Base-by-base conservation (phyloP, 2,113 vertebrate genomes). In the Rafetus swinhoei region DNA sequence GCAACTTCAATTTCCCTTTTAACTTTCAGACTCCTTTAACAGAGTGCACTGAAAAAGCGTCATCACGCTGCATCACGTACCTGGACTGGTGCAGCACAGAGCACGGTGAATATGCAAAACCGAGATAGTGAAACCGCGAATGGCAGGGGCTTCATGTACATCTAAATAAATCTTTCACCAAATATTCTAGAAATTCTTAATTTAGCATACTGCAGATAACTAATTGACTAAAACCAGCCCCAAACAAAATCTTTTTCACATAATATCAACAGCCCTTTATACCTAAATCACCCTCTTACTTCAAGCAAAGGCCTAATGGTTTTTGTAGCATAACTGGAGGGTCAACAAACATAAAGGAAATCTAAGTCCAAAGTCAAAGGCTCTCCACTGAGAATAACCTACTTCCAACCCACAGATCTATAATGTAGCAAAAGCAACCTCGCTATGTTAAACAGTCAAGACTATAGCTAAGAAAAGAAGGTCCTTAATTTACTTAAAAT, bases 201-300 rank as follows among this genome's bases (percentile, higher is more conserved):
- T 96, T 96, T 95, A 92, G 82, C 86, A 24, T 92, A 62, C 94
- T 91, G 79, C 94, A 81, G 72, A n/a, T 52, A 90, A 86, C 55
- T 90, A 92, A 96, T 86, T 93, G 95, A 85, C 88, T 95, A 86
- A 95, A 95, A 92, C 94, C 93, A 89, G 81, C 74, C 74, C 90
- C 92, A 84, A 87, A 81, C 89, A 93, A 81, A 93, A 87, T 45
- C n/a, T 35, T 35, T 65, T 79, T 88, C 74, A 54, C 35, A 59
- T 89, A 89, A 82, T 57, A 90, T 93, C 92, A 96, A 94, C 85
- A 95, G 93, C 97, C 89, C 90, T 95, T 95, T 94, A 65, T 55
- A 56, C 24, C 87, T 90, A 95, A 97, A 85, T 59, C 7, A 81
- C 84, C 90, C 93, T 96, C 86, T 86, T 84, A 92, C 90, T 91